These are phyloP conservation scores for Neuroscelio doddi DNA, from an alignment of 2,888 invertebrate species.

Conservation along the genomic window DNA sequence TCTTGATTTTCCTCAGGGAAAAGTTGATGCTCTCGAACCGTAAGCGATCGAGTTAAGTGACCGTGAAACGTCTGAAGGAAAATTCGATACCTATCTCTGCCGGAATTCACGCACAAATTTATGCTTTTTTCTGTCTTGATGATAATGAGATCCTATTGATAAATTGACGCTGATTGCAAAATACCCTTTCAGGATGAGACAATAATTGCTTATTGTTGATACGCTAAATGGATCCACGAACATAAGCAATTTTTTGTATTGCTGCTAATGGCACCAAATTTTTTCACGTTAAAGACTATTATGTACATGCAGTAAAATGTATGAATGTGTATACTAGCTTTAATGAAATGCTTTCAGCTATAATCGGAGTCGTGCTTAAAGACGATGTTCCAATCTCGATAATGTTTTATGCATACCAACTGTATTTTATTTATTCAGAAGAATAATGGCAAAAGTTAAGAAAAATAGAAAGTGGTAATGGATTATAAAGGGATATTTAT, in stretches of 20 bases:
- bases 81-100: constrained; percentile 1
- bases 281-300: background rate
- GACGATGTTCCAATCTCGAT: too few species aligned
- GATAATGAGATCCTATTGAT: constrained; percentile 12
- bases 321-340: background rate
- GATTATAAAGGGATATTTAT: too few species aligned
- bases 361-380: too few species aligned
- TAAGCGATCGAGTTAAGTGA: constrained; percentile 27
- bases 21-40: constrained; percentile 23
- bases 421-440: constrained; percentile 10
- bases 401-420: too few species aligned
- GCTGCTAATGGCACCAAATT: background rate
- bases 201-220: constrained; percentile 13
- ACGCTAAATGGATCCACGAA: constrained; percentile 4
- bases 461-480: constrained; percentile 6
- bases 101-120: too few species aligned
- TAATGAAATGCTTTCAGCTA: constrained; percentile 1
- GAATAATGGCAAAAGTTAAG: constrained; percentile 7
- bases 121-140: background rate
- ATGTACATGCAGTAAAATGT: background rate
- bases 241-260: constrained; percentile 9
- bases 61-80: constrained; percentile 3
- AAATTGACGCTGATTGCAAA: constrained; percentile 14
- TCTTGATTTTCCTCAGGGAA: constrained; percentile 27
- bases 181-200: constrained; percentile 11